Evolutionary conservation across 2,113 vertebrate genomes (phyloP).

Genomic region (Phocoena phocoena): DNA sequence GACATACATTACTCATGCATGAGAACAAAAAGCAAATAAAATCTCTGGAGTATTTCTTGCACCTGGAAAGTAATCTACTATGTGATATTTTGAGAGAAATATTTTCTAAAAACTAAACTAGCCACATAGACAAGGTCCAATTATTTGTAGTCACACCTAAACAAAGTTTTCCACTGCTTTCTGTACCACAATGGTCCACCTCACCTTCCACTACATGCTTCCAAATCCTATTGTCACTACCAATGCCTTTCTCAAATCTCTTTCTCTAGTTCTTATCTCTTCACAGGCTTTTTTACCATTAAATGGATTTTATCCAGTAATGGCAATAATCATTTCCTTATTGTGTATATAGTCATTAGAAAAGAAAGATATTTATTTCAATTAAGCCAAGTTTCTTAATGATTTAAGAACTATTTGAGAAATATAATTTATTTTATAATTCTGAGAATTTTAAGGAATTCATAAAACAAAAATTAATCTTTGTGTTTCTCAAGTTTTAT

Average conservation of each 20-base stretch:
- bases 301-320: neutral
- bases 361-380: neutral
- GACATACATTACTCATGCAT: neutral
- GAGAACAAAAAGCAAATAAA: neutral
- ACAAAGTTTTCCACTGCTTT: neutral
- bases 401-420: constrained; percentile 68
- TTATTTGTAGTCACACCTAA: neutral
- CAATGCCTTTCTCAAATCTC: neutral
- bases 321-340: neutral
- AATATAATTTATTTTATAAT: constrained; percentile 63
- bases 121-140: neutral
- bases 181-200: neutral
- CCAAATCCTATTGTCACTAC: neutral
- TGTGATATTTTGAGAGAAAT: neutral
- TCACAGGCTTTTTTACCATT: neutral
- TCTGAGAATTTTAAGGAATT: constrained; percentile 53
- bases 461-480: constrained; percentile 51
- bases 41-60: neutral
- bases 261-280: neutral
- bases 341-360: neutral
- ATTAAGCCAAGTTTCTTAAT: constrained; percentile 47
- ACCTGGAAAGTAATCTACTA: neutral
- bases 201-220: fast-evolving
- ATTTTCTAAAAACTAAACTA: neutral
- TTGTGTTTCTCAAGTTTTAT: neutral